Conservation (phyloP, 2,797 vertebrate genomes). For the Falco biarmicus region DNA sequence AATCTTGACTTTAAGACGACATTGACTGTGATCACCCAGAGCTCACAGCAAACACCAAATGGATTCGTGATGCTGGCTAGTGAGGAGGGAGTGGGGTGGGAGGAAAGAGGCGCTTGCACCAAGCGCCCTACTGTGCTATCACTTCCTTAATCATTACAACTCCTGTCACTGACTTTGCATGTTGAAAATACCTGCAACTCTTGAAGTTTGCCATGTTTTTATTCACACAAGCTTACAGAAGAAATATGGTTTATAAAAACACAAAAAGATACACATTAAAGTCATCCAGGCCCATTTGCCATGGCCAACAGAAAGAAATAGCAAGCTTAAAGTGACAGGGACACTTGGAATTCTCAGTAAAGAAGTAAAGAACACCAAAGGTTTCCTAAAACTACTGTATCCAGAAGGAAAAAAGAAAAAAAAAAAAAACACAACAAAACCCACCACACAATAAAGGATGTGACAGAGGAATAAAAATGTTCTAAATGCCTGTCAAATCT, state of each 20-base stretch:
- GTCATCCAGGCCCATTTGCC: neutral
- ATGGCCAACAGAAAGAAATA: neutral
- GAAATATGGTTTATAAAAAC: neutral
- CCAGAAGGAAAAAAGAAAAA: neutral
- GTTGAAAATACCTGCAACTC: neutral
- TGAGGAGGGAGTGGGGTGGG: neutral
- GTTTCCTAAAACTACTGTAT: neutral
- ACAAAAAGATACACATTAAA: neutral
- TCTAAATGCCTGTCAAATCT: neutral
- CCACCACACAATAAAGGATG: neutral
- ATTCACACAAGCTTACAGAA: neutral
- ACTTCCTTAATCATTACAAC: slow-evolving; percentile 4
- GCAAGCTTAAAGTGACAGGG: neutral
- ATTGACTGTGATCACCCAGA: neutral
- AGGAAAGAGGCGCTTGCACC: neutral
- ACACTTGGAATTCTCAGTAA: neutral
- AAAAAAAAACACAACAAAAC: no score
- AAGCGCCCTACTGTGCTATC: neutral
- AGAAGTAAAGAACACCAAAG: neutral
- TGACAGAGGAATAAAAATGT: neutral
- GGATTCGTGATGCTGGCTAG: neutral
- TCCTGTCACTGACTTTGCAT: neutral
- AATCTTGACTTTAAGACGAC: slow-evolving; percentile 29
- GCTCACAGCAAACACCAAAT: slow-evolving; percentile 1
- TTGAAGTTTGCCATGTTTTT: neutral